Evolutionary conservation across 2,797 vertebrate species (phyloP).

Genomic region (Paramormyrops hopkinsi): DNA sequence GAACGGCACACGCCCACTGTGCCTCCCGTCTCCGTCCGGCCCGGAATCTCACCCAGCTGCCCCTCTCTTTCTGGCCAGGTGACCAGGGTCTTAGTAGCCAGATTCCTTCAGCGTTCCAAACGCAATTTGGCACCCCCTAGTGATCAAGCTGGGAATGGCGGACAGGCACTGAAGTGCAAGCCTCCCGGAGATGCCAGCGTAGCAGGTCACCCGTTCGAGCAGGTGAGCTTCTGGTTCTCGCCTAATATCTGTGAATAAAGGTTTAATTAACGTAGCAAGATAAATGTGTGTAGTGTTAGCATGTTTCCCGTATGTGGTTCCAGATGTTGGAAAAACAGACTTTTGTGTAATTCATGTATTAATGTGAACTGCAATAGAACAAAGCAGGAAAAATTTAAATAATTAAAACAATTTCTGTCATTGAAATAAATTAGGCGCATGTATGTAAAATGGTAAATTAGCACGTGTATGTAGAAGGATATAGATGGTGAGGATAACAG

Average conservation of each 20-base stretch:
- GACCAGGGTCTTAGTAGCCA: slow-evolving; percentile 79
- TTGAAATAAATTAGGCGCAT: neutral
- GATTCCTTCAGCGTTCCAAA: slow-evolving; percentile 86
- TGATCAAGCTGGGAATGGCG: slow-evolving; percentile 58
- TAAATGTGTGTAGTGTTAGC: neutral
- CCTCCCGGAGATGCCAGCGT: slow-evolving; percentile 44
- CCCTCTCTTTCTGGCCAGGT: slow-evolving; percentile 52
- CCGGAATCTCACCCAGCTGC: neutral
- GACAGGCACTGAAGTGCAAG: slow-evolving; percentile 68
- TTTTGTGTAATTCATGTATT: neutral
- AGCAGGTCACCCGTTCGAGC: slow-evolving; percentile 49
- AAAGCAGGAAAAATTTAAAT: neutral
- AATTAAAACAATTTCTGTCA: neutral
- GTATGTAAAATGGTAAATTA: neutral
- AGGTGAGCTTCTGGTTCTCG: slow-evolving; percentile 41
- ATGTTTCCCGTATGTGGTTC: neutral
- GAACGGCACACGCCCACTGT: neutral
- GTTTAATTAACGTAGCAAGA: neutral
- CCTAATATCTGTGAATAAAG: neutral
- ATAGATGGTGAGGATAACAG: neutral
- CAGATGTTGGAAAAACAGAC: neutral
- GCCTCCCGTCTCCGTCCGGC: slow-evolving; percentile 20
- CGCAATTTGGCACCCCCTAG: slow-evolving; percentile 60
- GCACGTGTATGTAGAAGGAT: neutral
- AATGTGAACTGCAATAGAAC: neutral